Evolutionary conservation across 2,888 invertebrate genomes (phyloP).

Genomic region (Tetragonisca angustula): DNA sequence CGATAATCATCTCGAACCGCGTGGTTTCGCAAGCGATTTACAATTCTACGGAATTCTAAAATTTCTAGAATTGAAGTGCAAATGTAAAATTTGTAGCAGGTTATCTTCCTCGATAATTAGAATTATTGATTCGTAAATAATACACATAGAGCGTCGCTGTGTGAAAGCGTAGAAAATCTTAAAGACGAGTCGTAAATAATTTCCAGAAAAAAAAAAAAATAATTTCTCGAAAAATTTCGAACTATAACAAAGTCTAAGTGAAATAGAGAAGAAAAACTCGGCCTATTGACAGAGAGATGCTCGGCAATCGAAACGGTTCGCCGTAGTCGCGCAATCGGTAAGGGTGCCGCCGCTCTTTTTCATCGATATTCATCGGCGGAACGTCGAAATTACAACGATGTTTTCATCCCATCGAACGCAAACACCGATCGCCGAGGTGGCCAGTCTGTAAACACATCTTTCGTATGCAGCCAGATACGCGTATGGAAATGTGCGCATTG

Average conservation of each 20-base stretch:
- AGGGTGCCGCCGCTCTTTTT: not conserved
- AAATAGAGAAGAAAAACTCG: not conserved
- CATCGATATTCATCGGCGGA: conserved; percentile 18
- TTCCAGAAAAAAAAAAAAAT: not conserved
- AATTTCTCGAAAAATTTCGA: not conserved
- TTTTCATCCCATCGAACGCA: conserved; percentile 32
- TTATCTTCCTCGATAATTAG: not conserved
- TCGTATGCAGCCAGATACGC: conserved; percentile 52
- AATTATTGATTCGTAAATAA: not conserved
- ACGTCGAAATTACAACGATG: conserved; percentile 19
- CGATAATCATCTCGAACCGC: not conserved
- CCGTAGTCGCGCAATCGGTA: not conserved
- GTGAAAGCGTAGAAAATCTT: not conserved
- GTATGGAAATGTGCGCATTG: conserved; percentile 66
- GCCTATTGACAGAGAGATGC: not conserved
- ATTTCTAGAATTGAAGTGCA: not conserved
- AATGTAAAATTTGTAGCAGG: not conserved
- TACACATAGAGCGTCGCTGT: not conserved
- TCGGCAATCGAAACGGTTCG: not conserved
- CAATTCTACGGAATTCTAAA: not conserved
- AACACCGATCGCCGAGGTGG: conserved; percentile 17
- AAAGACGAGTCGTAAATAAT: not conserved
- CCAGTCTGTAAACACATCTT: conserved; percentile 27
- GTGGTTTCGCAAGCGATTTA: not conserved
- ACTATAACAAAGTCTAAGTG: not conserved